Evolutionary conservation across 1,140 invertebrate species (phyloP).

Genomic region (Cydia amplana): DNA sequence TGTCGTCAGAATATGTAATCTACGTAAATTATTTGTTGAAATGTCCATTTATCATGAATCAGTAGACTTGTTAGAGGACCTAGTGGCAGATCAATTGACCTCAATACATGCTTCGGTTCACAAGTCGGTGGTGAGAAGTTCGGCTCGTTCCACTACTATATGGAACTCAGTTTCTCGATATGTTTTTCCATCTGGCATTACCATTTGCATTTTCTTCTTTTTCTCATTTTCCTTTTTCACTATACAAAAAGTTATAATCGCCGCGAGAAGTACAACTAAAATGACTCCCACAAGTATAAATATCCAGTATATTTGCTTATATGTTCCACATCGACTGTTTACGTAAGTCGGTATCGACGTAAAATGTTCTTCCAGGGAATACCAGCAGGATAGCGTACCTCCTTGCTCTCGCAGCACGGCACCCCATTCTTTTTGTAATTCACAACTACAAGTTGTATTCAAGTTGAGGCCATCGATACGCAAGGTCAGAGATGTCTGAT

Average conservation of each 20-base stretch:
- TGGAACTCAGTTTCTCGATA: constrained; percentile 92
- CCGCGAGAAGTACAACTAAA: constrained; percentile 62
- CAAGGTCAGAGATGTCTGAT: constrained; percentile 78
- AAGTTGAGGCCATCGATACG: constrained; percentile 81
- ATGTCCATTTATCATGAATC: constrained; percentile 19
- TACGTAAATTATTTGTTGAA: constrained; percentile 32
- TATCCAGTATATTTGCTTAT: constrained; percentile 74
- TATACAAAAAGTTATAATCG: constrained; percentile 63
- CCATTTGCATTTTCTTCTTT: constrained; percentile 81
- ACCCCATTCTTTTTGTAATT: constrained; percentile 69
- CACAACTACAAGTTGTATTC: constrained; percentile 82
- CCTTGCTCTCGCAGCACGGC: constrained; percentile 56
- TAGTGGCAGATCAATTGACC: constrained; percentile 37
- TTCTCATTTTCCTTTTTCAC: constrained; percentile 66
- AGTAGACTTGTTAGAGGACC: constrained; percentile 2
- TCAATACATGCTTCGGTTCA: constrained; percentile 60
- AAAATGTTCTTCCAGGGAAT: constrained; percentile 61
- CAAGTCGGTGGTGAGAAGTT: constrained; percentile 88
- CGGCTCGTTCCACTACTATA: constrained; percentile 89
- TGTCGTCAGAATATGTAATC: constrained; percentile 30
- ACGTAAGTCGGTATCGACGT: constrained; percentile 65
- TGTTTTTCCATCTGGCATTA: constrained; percentile 88
- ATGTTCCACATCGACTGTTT: constrained; percentile 63
- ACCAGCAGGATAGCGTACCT: constrained; percentile 66
- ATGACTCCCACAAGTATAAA: constrained; percentile 66